Evolutionary conservation across 2,113 vertebrate species (phyloP).

Genomic region (Brachypteracias leptosomus): DNA sequence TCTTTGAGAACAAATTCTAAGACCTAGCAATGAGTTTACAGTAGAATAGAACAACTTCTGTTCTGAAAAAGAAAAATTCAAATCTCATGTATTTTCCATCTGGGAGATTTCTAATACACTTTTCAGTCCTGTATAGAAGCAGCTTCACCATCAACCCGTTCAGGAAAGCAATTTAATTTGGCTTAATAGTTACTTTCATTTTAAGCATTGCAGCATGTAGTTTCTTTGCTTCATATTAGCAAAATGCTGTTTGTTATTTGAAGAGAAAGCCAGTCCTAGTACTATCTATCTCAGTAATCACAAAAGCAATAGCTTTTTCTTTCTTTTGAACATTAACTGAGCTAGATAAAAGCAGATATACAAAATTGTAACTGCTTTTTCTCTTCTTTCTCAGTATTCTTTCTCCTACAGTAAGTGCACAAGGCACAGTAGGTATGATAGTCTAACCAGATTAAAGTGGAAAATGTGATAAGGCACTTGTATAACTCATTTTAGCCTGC

Average conservation of each 20-base stretch:
- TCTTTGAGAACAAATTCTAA: background rate
- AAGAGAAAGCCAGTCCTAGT: background rate
- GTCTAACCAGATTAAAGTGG: background rate
- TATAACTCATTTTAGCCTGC: background rate
- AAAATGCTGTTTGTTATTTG: background rate
- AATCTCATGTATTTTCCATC: background rate
- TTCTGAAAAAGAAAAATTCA: background rate
- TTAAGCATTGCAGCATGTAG: background rate
- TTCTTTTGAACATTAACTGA: background rate
- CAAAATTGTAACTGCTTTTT: background rate
- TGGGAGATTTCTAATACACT: background rate
- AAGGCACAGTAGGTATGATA: background rate
- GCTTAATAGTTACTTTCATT: conserved; percentile 38
- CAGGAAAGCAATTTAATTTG: conserved; percentile 46
- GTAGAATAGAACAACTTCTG: background rate
- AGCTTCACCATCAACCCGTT: background rate
- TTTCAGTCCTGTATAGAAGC: background rate
- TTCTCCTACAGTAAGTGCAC: background rate
- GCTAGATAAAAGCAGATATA: background rate
- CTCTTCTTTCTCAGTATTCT: background rate
- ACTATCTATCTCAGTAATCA: background rate
- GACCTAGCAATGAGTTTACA: background rate
- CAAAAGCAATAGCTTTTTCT: background rate
- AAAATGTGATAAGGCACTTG: background rate
- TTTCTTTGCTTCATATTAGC: background rate